A percentile compares a stretch with the other conserved stretches of the same genome.
phyloP scores from a whole-genome alignment of 1,140 invertebrate species.

The Carposina sasakii region DNA sequence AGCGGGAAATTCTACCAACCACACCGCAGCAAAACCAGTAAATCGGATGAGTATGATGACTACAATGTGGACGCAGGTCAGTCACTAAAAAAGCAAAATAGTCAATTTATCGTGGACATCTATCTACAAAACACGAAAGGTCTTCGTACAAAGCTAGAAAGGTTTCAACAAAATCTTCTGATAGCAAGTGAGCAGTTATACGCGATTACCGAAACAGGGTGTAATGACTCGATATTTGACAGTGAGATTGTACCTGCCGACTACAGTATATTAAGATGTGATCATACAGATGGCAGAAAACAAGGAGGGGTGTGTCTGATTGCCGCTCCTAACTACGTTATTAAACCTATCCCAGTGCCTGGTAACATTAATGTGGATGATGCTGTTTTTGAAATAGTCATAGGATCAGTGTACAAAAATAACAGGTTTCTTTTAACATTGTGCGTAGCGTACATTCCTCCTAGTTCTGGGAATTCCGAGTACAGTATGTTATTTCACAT shows the following conservation, averaged over 20 bases:
- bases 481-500: not conserved
- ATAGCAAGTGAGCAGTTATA: not conserved
- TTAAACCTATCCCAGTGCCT: not conserved
- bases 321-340: not conserved
- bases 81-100: too few species aligned
- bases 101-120: too few species aligned
- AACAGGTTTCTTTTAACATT: not conserved
- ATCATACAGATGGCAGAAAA: not conserved
- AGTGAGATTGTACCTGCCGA: not conserved
- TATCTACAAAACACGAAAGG: not conserved
- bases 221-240: not conserved
- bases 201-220: not conserved
- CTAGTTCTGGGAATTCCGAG: not conserved
- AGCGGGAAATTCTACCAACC: too few species aligned
- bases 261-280: not conserved
- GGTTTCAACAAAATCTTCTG: not conserved
- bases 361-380: not conserved
- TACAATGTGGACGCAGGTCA: too few species aligned
- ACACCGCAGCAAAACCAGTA: too few species aligned
- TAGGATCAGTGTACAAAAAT: not conserved
- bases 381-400: not conserved
- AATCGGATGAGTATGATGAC: too few species aligned
- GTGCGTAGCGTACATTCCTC: not conserved
- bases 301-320: not conserved
- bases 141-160: not conserved